These are phyloP conservation scores for Scomber japonicus DNA, from an alignment of 2,113 vertebrate genomes.

Conservation along the genomic window DNA sequence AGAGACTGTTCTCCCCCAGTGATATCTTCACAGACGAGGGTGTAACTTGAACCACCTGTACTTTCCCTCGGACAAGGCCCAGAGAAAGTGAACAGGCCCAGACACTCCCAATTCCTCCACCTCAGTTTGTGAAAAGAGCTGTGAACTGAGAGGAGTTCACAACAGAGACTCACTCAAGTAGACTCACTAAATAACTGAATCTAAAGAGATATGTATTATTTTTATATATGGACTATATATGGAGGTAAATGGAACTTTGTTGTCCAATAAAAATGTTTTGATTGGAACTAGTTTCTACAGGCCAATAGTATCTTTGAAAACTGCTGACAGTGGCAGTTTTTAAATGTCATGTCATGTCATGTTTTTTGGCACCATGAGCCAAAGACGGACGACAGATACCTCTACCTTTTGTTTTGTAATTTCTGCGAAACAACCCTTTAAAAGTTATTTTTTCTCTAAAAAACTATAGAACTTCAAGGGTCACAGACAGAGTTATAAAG, in stretches of 20 bases:
- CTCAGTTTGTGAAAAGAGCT: conserved; percentile 8
- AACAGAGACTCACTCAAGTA: background rate
- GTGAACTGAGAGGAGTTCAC: background rate
- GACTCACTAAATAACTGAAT: no score
- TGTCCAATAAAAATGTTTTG: background rate
- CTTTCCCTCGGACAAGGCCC: conserved; percentile 2
- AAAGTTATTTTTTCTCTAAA: background rate
- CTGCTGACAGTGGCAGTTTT: background rate
- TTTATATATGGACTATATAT: background rate
- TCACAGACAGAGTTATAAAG: no score
- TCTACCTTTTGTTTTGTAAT: background rate
- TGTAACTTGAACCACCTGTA: conserved; percentile 57
- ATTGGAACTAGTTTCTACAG: background rate
- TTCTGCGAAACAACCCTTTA: background rate
- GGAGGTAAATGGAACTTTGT: background rate
- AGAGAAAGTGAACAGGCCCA: conserved; percentile 37
- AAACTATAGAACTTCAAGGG: no score
- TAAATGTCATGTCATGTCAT: background rate
- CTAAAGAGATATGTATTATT: background rate
- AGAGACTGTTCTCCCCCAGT: background rate
- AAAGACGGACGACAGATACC: no score
- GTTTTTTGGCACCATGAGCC: background rate
- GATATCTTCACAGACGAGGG: conserved; percentile 1
- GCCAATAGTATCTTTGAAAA: background rate
- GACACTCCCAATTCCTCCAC: conserved; percentile 18